Conservation (phyloP, 2,888 invertebrate species). For the Agrotis ipsilon region DNA sequence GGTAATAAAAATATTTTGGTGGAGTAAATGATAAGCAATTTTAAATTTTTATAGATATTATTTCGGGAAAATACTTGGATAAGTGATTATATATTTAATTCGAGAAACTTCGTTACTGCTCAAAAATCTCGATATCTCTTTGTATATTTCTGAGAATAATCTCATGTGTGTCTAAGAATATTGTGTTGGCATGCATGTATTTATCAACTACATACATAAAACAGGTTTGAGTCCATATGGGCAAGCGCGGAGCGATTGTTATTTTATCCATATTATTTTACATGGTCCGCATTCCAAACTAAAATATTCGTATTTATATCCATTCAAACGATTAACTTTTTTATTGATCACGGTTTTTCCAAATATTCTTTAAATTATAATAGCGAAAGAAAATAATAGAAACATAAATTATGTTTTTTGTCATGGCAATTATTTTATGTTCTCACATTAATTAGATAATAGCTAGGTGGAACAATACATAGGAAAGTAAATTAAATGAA, state of each 20-base stretch:
- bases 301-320: conserved; percentile 66
- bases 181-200: conserved; percentile 68
- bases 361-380: conserved; percentile 52
- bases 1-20: too few relatives aligned
- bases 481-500: not conserved
- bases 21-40: too few relatives aligned
- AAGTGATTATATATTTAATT: too few relatives aligned
- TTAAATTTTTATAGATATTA: not conserved
- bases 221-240: conserved; percentile 85
- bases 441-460: not conserved
- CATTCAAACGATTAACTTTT: conserved; percentile 61
- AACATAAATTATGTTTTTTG: not conserved
- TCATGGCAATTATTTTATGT: conserved; percentile 9
- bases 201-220: conserved; percentile 71
- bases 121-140: not conserved
- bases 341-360: conserved; percentile 64
- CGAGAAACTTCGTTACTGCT: not conserved
- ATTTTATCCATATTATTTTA: conserved; percentile 83
- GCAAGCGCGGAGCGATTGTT: conserved; percentile 79
- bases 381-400: conserved; percentile 49
- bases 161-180: conserved; percentile 59
- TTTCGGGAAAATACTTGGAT: not conserved
- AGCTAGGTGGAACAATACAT: not conserved
- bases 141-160: conserved; percentile 35
- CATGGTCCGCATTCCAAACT: conserved; percentile 81